Conservation (phyloP, 2,797 vertebrate genomes). For the Heteromormyrus szaboi region DNA sequence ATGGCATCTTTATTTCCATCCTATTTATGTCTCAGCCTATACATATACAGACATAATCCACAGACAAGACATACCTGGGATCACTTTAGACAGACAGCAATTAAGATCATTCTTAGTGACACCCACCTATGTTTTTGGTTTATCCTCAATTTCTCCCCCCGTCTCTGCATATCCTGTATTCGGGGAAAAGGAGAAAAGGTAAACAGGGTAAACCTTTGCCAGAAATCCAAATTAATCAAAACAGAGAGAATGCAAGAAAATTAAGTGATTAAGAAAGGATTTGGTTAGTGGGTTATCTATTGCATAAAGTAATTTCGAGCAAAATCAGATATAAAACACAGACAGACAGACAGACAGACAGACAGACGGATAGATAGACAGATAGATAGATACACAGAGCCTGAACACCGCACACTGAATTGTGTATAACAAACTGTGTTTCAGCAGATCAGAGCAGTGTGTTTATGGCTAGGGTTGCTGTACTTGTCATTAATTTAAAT, state of each 20-base stretch:
- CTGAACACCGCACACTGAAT: neutral
- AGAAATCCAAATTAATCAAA: neutral
- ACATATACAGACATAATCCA: neutral
- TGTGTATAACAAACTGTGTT: neutral
- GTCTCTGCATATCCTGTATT: conserved; percentile 90
- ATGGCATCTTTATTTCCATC: neutral
- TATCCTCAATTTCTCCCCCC: conserved; percentile 90
- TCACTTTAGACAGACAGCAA: neutral
- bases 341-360: neutral
- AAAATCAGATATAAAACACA: neutral
- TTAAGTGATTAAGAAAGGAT: neutral
- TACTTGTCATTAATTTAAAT: neutral
- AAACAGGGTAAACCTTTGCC: neutral
- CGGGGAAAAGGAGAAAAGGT: neutral
- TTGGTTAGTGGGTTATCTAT: neutral
- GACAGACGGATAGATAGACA: neutral
- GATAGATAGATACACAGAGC: neutral
- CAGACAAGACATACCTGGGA: neutral
- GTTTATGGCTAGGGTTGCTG: neutral
- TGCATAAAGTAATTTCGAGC: neutral
- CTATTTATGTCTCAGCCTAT: neutral
- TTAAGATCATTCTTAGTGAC: conserved; percentile 23
- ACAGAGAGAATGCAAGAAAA: neutral
- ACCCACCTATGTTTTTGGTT: conserved; percentile 86
- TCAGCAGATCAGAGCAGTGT: neutral